Conservation (phyloP, 2,888 invertebrate species). For the Trissonchulus latispiculum region DNA sequence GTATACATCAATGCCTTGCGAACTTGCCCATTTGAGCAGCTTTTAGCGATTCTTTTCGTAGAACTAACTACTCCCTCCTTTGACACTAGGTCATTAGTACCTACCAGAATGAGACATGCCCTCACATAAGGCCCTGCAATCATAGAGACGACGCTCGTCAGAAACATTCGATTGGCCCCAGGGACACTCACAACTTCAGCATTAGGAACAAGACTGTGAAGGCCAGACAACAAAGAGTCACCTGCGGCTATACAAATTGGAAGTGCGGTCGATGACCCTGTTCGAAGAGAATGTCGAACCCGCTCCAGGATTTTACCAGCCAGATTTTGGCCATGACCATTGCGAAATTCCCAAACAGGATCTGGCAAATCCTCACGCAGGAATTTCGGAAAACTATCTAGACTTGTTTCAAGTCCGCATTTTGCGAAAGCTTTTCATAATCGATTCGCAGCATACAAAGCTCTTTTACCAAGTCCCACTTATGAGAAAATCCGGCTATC, state of each 20-base stretch:
- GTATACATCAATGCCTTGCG: too few species aligned
- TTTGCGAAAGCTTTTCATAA: neutral
- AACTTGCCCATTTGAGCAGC: too few species aligned
- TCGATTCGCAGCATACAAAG: neutral
- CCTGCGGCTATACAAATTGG: too few species aligned
- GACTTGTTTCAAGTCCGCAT: neutral
- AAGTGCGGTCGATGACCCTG: neutral
- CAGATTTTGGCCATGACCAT: neutral
- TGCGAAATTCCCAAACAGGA: neutral
- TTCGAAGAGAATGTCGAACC: neutral
- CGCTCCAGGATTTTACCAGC: neutral
- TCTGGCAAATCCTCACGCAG: neutral
- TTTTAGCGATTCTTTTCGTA: too few species aligned
- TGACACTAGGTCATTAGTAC: neutral
- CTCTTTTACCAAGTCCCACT: neutral
- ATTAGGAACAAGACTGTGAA: neutral
- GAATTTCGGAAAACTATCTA: neutral
- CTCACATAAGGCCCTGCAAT: neutral
- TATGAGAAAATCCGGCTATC: neutral
- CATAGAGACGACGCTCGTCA: neutral
- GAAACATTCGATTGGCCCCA: neutral
- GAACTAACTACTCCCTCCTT: too few species aligned
- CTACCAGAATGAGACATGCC: neutral
- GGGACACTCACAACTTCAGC: neutral
- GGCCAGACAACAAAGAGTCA: neutral